Percentiles rank a stretch among this genome's conserved stretches.
phyloP scores from a whole-genome alignment of 1,140 invertebrate genomes.

The Anadara kagoshimensis region DNA sequence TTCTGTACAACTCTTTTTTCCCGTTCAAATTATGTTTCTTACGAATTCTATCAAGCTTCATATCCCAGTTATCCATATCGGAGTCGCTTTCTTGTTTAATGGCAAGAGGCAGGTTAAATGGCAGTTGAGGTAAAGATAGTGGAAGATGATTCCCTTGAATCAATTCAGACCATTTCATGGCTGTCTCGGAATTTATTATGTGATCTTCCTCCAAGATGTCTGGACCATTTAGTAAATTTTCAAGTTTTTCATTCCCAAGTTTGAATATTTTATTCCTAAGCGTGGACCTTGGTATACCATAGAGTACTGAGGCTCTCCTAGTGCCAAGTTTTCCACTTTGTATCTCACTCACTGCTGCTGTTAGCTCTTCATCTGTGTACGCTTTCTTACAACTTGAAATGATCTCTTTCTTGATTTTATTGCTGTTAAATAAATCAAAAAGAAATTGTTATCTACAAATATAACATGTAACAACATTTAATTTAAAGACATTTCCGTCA shows the following conservation, averaged over 20 bases:
- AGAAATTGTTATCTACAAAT: no score
- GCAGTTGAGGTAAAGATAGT: constrained; percentile 43
- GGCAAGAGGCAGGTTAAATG: constrained; percentile 28
- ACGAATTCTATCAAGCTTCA: constrained; percentile 61
- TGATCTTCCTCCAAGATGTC: constrained; percentile 10
- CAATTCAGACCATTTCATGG: constrained; percentile 54
- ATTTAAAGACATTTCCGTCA: no score
- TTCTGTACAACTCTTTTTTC: constrained; percentile 33
- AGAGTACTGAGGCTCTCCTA: constrained; percentile 91
- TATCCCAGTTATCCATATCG: constrained; percentile 24
- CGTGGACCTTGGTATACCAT: constrained; percentile 95
- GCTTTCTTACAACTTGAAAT: constrained; percentile 77
- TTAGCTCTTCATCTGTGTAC: constrained; percentile 94
- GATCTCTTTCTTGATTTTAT: constrained; percentile 42
- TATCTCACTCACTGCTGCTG: constrained; percentile 92
- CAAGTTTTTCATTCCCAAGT: constrained; percentile 53
- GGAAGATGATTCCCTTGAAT: constrained; percentile 50
- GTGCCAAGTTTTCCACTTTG: constrained; percentile 93
- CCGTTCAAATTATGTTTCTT: constrained; percentile 68
- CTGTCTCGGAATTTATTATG: constrained; percentile 26
- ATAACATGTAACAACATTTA: no score
- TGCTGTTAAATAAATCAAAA: constrained; percentile 44
- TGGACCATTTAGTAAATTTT: constrained; percentile 3
- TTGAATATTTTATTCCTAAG: constrained; percentile 90
- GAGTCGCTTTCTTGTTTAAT: constrained; percentile 26